Evolutionary conservation across 1,140 invertebrate genomes (phyloP).

Genomic region (Cotesia chilonis): DNA sequence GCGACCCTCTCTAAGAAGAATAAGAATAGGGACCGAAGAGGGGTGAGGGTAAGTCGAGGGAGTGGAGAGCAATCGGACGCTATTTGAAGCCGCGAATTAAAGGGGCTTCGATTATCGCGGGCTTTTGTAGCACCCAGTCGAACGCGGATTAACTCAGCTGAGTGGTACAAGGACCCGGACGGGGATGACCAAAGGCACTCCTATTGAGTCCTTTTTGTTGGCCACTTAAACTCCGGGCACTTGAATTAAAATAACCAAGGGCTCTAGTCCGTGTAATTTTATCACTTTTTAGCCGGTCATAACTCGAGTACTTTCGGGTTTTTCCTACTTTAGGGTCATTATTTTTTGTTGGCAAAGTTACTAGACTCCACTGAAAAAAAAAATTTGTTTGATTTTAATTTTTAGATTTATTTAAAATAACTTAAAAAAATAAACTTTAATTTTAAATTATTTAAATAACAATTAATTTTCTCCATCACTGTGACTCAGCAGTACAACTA

Average conservation of each 20-base stretch:
- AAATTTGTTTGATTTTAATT: too few species aligned
- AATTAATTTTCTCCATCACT: too few species aligned
- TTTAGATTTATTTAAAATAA: too few species aligned
- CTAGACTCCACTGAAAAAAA: too few species aligned
- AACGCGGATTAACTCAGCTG: conserved; percentile 8
- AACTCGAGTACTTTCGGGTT: too few species aligned
- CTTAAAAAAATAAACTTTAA: too few species aligned
- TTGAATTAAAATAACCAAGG: conserved; percentile 1
- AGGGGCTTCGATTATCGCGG: conserved; percentile 12
- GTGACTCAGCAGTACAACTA: too few species aligned
- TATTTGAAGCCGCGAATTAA: conserved; percentile 2
- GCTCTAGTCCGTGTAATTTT: too few species aligned
- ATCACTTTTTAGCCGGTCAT: too few species aligned
- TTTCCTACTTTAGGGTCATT: too few species aligned
- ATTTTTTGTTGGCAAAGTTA: too few species aligned
- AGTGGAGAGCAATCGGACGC: neutral
- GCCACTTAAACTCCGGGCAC: neutral
- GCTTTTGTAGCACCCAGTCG: conserved; percentile 5
- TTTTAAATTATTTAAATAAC: too few species aligned
- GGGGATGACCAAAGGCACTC: neutral
- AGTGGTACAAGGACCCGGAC: neutral
- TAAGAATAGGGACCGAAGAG: neutral
- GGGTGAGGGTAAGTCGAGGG: neutral
- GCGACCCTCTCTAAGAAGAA: conserved; percentile 7
- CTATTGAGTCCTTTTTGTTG: conserved; percentile 1